phyloP scores from a whole-genome alignment of 2,888 invertebrate genomes.

The Oxytorus armatus region DNA sequence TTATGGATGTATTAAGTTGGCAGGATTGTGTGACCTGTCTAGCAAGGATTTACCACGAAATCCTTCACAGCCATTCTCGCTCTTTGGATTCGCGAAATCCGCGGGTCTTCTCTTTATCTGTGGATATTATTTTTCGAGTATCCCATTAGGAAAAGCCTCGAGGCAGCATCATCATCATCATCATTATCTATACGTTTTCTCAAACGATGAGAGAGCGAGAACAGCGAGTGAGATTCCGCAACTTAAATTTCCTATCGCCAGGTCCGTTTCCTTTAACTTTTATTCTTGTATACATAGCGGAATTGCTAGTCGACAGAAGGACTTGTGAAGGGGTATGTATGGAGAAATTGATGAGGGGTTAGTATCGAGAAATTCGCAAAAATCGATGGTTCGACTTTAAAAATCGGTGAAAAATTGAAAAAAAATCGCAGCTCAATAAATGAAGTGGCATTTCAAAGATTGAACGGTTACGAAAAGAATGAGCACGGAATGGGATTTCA shows the following conservation, averaged over 20 bases:
- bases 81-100: background rate
- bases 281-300: too few species aligned
- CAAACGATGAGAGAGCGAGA: background rate
- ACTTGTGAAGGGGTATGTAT: too few species aligned
- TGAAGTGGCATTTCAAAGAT: too few species aligned
- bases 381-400: too few species aligned
- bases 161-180: constrained; percentile 10
- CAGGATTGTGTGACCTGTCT: constrained; percentile 71
- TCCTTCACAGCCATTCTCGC: constrained; percentile 68
- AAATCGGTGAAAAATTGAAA: too few species aligned
- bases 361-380: too few species aligned
- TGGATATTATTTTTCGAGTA: constrained; percentile 5
- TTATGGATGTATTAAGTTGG: constrained; percentile 56
- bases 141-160: constrained; percentile 1
- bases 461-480: too few species aligned
- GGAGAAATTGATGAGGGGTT: too few species aligned
- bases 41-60: constrained; percentile 71
- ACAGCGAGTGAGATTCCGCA: background rate
- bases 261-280: background rate
- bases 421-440: too few species aligned
- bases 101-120: background rate
- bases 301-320: too few species aligned
- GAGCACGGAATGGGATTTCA: too few species aligned
- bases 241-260: background rate
- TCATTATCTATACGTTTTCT: too few species aligned